These are phyloP conservation scores for Passer domesticus DNA, from an alignment of 2,113 vertebrate species.

Conservation along the genomic window DNA sequence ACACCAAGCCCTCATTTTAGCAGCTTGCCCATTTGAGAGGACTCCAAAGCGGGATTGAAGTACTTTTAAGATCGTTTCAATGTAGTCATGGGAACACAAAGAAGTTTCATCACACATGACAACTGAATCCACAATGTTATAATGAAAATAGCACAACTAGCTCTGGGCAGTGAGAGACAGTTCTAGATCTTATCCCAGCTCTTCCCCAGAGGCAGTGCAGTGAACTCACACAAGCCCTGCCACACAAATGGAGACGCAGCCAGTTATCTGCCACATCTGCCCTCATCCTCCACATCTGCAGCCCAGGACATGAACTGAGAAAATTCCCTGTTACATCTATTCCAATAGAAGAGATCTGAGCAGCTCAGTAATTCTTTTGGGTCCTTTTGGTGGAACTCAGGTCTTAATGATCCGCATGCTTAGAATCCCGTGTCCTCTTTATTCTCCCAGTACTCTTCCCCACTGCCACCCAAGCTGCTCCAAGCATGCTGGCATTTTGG, in stretches of 20 bases:
- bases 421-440: not conserved
- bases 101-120: not conserved
- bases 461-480: not conserved
- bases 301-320: not conserved
- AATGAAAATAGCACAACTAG: not conserved
- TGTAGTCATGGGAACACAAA: not conserved
- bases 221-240: not conserved
- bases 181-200: not conserved
- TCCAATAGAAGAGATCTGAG: not conserved
- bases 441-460: not conserved
- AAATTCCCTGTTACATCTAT: not conserved
- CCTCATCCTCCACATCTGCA: not conserved
- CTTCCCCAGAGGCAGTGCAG: not conserved
- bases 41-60: not conserved
- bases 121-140: not conserved
- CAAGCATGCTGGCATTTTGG: not conserved
- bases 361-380: not conserved
- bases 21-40: not conserved
- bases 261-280: not conserved
- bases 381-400: not conserved
- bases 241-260: not conserved
- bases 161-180: not conserved
- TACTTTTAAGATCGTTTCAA: not conserved
- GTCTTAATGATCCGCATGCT: not conserved
- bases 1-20: not conserved